phyloP scores from a whole-genome alignment of 2,113 vertebrate genomes.

The Castor canadensis region DNA sequence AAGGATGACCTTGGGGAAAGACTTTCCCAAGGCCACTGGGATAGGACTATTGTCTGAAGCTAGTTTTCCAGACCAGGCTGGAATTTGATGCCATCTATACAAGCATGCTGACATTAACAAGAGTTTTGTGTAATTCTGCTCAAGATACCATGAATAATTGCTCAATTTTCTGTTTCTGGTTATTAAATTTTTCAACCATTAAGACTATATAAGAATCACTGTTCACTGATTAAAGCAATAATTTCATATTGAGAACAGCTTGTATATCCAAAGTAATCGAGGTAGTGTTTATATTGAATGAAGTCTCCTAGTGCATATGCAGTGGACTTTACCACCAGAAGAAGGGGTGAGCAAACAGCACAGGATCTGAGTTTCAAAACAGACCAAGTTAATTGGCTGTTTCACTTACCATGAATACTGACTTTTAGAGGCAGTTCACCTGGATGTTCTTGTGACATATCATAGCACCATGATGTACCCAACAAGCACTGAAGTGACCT shows the following conservation, averaged over 20 bases:
- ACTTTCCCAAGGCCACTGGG: not conserved
- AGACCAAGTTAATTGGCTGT: not conserved
- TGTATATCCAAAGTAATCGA: constrained; percentile 21
- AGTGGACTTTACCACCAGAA: not conserved
- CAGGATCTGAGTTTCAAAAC: not conserved
- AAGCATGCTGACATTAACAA: not conserved
- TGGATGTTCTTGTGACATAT: not conserved
- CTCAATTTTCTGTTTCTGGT: constrained; percentile 22
- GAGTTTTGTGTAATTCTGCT: constrained; percentile 14
- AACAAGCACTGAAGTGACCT: not conserved
- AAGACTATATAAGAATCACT: constrained; percentile 30
- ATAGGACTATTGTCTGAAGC: not conserved
- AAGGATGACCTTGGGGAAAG: not conserved
- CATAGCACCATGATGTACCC: not conserved
- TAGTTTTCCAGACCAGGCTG: not conserved
- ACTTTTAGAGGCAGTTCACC: not conserved
- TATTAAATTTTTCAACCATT: constrained; percentile 32
- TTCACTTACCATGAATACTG: not conserved
- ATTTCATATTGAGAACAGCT: constrained; percentile 45
- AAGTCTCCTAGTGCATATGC: constrained; percentile 38
- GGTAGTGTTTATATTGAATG: constrained; percentile 34
- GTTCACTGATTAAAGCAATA: constrained; percentile 41
- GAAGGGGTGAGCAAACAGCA: not conserved
- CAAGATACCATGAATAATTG: not conserved
- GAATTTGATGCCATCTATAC: not conserved